Conservation (phyloP, 1,140 invertebrate genomes). For the Drosophila gunungcola region DNA sequence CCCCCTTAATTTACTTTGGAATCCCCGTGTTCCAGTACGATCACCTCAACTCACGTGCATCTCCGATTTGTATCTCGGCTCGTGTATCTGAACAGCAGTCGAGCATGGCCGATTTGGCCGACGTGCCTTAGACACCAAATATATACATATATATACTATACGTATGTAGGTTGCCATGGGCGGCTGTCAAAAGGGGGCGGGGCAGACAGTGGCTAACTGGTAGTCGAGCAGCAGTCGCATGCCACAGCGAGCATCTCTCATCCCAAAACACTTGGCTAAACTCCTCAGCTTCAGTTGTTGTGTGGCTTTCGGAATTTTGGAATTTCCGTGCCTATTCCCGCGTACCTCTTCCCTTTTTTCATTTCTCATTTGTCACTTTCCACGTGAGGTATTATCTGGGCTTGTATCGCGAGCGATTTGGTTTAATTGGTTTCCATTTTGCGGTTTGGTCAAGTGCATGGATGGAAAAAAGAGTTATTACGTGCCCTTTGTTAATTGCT, state of each 20-base stretch:
- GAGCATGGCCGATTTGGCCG: slow-evolving; percentile 23
- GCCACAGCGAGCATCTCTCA: slow-evolving; percentile 22
- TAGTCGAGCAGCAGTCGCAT: slow-evolving; percentile 18
- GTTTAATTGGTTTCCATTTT: slow-evolving; percentile 58
- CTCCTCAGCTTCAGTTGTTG: background rate
- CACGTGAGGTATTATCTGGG: slow-evolving; percentile 20
- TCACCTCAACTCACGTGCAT: slow-evolving; percentile 20
- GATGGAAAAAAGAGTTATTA: slow-evolving; percentile 9
- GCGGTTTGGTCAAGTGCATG: slow-evolving; percentile 46
- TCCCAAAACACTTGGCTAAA: slow-evolving; percentile 65
- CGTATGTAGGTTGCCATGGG: slow-evolving; percentile 34
- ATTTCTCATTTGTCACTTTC: slow-evolving; percentile 31
- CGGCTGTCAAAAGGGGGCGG: slow-evolving; percentile 3
- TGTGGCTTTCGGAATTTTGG: slow-evolving; percentile 11
- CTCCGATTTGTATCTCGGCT: slow-evolving; percentile 31
- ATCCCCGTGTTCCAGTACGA: background rate
- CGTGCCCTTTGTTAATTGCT: slow-evolving; percentile 30
- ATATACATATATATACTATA: background rate
- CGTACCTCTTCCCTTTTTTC: slow-evolving; percentile 15
- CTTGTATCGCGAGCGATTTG: slow-evolving; percentile 34
- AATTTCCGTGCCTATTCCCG: slow-evolving; percentile 42
- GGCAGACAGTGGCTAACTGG: slow-evolving; percentile 15
- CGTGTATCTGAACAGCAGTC: slow-evolving; percentile 33
- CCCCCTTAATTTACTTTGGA: background rate
- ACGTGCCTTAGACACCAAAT: slow-evolving; percentile 11